phyloP scores from a whole-genome alignment of 2,113 vertebrate genomes.

The Dicentrarchus labrax region DNA sequence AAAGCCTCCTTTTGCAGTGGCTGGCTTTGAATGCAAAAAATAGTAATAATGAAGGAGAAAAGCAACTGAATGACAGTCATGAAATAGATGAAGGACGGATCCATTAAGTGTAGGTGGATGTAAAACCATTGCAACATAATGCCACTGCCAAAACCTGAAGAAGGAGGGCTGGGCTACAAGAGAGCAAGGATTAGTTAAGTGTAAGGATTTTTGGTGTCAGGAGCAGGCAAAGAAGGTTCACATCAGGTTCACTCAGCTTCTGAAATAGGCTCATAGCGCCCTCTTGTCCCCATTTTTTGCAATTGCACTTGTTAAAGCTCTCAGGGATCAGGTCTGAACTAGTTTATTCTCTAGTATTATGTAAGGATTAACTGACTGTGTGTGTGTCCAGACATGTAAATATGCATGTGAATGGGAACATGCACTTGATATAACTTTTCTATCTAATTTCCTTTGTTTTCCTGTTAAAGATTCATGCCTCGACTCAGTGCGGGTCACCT shows the following conservation, averaged over 20 bases:
- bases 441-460: not conserved
- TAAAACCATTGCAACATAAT: conserved; percentile 49
- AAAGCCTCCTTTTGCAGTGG: conserved; percentile 43
- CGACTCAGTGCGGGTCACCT: not conserved
- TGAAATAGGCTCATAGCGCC: conserved; percentile 39
- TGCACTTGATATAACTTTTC: not conserved
- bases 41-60: conserved; percentile 32
- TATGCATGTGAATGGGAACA: conserved; percentile 9
- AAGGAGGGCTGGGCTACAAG: conserved; percentile 36
- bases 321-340: conserved; percentile 37
- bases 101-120: conserved; percentile 53
- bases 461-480: conserved; percentile 1
- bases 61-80: conserved; percentile 50
- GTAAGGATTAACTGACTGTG: conserved; percentile 15
- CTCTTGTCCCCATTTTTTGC: conserved; percentile 51
- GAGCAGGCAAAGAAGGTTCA: conserved; percentile 58
- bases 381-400: conserved; percentile 17
- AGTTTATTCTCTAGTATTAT: conserved; percentile 1
- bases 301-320: conserved; percentile 73
- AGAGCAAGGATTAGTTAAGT: conserved; percentile 29
- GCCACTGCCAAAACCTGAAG: conserved; percentile 46
- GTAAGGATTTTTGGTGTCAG: conserved; percentile 67
- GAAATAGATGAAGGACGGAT: conserved; percentile 72
- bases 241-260: conserved; percentile 40
- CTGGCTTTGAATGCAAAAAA: conserved; percentile 38